Conservation (phyloP, 2,113 vertebrate genomes). For the Lamprotornis superbus region DNA sequence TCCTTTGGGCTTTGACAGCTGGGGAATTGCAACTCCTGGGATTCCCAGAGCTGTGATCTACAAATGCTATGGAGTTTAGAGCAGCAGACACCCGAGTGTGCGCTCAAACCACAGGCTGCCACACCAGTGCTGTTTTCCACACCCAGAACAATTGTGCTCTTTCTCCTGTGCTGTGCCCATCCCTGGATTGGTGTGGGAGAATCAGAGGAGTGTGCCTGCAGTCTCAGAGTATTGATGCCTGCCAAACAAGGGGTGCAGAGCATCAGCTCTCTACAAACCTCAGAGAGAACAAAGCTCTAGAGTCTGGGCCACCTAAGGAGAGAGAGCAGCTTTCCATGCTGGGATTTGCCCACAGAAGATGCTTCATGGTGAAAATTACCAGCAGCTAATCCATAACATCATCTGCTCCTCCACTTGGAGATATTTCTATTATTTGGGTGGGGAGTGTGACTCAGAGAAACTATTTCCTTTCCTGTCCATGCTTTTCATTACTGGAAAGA, state of each 20-base stretch:
- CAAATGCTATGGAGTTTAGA: not conserved
- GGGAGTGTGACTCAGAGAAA: conserved; percentile 45
- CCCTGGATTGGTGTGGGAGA: not conserved
- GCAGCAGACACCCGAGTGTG: accelerated
- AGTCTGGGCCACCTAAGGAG: not conserved
- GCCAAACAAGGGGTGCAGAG: not conserved
- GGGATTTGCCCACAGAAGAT: not conserved
- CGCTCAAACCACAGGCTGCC: not conserved
- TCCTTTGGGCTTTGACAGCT: not conserved
- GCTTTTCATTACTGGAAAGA: conserved; percentile 23
- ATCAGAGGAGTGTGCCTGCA: accelerated
- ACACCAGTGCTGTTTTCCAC: not conserved
- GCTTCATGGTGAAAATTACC: not conserved
- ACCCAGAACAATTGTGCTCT: not conserved
- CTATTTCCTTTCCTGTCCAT: not conserved
- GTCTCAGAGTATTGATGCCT: not conserved
- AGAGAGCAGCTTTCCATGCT: not conserved
- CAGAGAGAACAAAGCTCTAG: not conserved
- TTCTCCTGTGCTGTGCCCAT: not conserved
- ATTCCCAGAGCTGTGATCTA: not conserved
- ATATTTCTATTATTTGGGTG: conserved; percentile 19
- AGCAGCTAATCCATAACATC: not conserved
- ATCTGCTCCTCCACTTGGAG: not conserved
- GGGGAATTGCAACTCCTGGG: not conserved
- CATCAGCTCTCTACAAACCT: not conserved